Percentiles rank a stretch among this genome's conserved stretches.
These are phyloP conservation scores for Acrocephalus kingi DNA, from an alignment of 2,113 vertebrate species.

Conservation along the genomic window DNA sequence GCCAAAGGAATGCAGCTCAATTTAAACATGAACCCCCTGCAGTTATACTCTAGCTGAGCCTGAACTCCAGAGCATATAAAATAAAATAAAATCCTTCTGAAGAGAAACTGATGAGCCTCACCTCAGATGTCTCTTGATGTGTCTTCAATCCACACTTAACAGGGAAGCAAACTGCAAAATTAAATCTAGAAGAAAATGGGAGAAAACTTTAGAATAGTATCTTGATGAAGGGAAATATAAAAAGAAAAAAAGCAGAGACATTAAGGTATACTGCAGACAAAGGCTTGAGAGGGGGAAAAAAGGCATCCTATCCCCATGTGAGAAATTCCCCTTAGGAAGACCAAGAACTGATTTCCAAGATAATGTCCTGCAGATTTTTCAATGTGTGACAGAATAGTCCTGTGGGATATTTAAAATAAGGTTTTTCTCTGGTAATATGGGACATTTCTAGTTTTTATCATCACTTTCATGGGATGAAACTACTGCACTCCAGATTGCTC, in stretches of 20 bases:
- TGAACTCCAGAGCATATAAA: neutral
- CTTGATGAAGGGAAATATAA: neutral
- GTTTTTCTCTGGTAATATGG: neutral
- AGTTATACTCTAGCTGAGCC: neutral
- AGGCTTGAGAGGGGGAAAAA: neutral
- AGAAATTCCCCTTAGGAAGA: neutral
- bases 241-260: neutral
- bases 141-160: neutral
- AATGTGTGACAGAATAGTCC: neutral
- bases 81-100: neutral
- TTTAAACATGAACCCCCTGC: slow-evolving; percentile 33
- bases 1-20: neutral
- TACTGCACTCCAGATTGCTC: fast-evolving
- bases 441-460: neutral
- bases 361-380: neutral
- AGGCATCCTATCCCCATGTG: fast-evolving
- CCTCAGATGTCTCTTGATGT: neutral
- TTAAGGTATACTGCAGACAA: neutral
- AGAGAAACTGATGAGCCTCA: neutral
- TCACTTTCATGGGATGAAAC: neutral
- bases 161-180: neutral
- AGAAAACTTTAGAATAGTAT: neutral
- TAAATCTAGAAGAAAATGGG: neutral
- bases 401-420: neutral
- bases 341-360: neutral